Evolutionary conservation across 2,113 vertebrate genomes (phyloP), one percentile per base, ranked within the genome.

Genomic region (Myotis lucifugus): DNA sequence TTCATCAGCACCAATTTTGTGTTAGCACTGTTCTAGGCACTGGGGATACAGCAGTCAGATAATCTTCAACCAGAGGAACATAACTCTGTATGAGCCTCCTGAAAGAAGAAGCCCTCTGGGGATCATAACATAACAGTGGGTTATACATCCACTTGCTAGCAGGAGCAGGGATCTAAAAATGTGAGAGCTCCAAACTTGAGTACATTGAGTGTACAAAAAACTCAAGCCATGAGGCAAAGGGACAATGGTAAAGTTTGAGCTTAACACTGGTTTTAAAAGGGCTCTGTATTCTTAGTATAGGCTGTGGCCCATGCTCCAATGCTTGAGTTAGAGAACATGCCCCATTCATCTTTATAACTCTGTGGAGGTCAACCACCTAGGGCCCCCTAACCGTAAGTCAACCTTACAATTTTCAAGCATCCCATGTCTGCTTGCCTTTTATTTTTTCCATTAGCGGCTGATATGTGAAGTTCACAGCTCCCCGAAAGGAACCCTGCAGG

Each of bases 391-490:
- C 69, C 76, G 54, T 27, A 87, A 59, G 19, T 66, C 15, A 89
- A 37, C 67, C 59, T 83, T 91, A 56, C 79, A 12, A 78, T 90
- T 90, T 85, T 93, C 69, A 94, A 91, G 77, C 66, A 83, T 69
- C 18, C 61, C 70, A 73, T 13, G 12, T 91, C 78, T 93, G 76
- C 73, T 91, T 61, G 19, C 48, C 61, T 86, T 59, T 88, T 96
- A 69, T 56, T 56, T 56, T 54, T 56, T 56, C 74, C 42, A n/a
- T 92, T 88, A 93, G 89, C 78, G 96, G 67, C 91, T 95, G 74
- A 93, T 81, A 37, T 89, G 67, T 96, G 93, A 95, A 91, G 56
- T 72, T 93, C 64, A 34, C 29, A 73, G 95, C 48, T 85, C 73
- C 56, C 72, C 84, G 61, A 52, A 91, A 89, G 84, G 56, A 95